Evolutionary conservation across 1,140 invertebrate species (phyloP), one percentile per base, ranked within the genome.

Genomic region (Pachyrhynchus sulphureomaculatus): DNA sequence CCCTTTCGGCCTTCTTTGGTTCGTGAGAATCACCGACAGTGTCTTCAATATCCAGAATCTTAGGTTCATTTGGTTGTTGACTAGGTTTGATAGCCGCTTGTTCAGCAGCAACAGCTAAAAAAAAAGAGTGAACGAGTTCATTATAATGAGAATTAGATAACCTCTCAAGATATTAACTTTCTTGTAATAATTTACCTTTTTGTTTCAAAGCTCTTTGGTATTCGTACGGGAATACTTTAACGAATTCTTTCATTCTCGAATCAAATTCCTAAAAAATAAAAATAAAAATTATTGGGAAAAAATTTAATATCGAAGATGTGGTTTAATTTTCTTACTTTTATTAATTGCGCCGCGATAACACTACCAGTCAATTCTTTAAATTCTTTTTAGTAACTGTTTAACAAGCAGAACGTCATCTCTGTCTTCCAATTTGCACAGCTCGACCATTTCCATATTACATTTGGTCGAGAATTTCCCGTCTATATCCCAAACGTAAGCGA

Each of bases 151-250:
- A n/a, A n/a, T n/a, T n/a, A n/a, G n/a, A n/a, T n/a, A n/a, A n/a
- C n/a, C n/a, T n/a, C n/a, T n/a, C n/a, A n/a, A n/a, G n/a, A n/a
- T n/a, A n/a, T n/a, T n/a, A n/a, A n/a, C n/a, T n/a, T n/a, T n/a
- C n/a, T n/a, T n/a, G n/a, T 29, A 29, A 2, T 3, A 29, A 29
- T 3, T 29, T 6, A 29, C 26, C 85, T 68, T 90, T 70, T 72
- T 91, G 87, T 66, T 88, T 85, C 3, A 99, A 77, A 4, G 90
- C 96, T 65, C 92, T 82, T 72, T 98, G 94, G 78, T 98, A 99
- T 72, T 99, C 97, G 69, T 92, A 92, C 0, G 97, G 97, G 81
- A 99, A 99, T 49, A 98, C 94, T 82, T 99, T 99, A 34, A 97
- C 83, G 76, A 99, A 97, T 72, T 89, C 83, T 23, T 84, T 83